phyloP scores from a whole-genome alignment of 2,797 vertebrate genomes.

The Rhabdomys pumilio region DNA sequence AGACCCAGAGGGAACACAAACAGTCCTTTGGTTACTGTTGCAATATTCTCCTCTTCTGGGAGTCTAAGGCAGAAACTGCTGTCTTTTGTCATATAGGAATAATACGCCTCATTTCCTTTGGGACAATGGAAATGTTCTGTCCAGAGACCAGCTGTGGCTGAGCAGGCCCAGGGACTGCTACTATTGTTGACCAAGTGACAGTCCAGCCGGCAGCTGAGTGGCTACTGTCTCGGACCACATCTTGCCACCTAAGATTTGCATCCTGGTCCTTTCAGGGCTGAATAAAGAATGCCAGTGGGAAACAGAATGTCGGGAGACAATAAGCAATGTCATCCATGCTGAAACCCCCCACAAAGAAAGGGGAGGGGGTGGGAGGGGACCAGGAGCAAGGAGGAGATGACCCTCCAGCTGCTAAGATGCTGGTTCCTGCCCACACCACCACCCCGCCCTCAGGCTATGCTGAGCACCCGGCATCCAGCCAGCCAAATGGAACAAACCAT shows the following conservation, averaged over 20 bases:
- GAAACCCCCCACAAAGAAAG: not conserved
- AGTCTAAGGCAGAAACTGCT: slow-evolving; percentile 49
- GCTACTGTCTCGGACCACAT: slow-evolving; percentile 79
- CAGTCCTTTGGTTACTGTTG: slow-evolving; percentile 74
- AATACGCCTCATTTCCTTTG: slow-evolving; percentile 76
- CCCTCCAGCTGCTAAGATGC: not conserved
- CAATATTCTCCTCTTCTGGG: slow-evolving; percentile 34
- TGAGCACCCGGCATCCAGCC: not conserved
- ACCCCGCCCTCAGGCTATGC: not conserved
- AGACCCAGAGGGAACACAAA: not conserved
- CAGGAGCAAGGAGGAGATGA: not conserved
- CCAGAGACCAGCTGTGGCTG: slow-evolving; percentile 81
- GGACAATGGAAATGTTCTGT: slow-evolving; percentile 77
- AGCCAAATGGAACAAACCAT: not conserved
- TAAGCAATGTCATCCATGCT: not conserved
- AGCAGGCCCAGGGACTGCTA: not conserved
- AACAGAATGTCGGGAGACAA: not conserved
- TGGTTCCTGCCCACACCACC: slow-evolving; percentile 26
- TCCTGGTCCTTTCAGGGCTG: fast-evolving
- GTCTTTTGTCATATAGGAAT: slow-evolving; percentile 44
- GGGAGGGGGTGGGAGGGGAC: not conserved
- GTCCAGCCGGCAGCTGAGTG: slow-evolving; percentile 85
- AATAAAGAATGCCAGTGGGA: slow-evolving; percentile 51
- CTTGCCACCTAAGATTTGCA: slow-evolving; percentile 73
- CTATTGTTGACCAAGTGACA: slow-evolving; percentile 84